phyloP scores from a whole-genome alignment of 2,888 invertebrate species.

The Encarsia formosa region DNA sequence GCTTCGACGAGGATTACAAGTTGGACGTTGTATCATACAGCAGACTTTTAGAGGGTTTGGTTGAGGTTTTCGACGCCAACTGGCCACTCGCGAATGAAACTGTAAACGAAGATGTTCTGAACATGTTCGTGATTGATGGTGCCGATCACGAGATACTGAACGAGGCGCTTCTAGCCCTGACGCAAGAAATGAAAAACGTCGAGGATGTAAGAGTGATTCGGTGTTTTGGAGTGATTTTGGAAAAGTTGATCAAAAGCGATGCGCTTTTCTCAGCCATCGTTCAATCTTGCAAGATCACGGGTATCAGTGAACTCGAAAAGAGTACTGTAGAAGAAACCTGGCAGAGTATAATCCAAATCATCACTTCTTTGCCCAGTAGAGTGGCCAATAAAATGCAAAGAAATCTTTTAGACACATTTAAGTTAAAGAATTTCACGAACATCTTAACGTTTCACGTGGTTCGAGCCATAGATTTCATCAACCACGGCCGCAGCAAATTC shows the following conservation, averaged over 20 bases:
- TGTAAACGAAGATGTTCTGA: conserved; percentile 50
- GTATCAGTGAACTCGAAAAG: conserved; percentile 29
- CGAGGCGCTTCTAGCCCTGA: conserved; percentile 54
- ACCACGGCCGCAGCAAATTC: conserved; percentile 47
- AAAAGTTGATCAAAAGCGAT: conserved; percentile 57
- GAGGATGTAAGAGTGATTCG: conserved; percentile 40
- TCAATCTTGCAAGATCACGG: conserved; percentile 41
- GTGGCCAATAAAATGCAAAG: conserved; percentile 65
- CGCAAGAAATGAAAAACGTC: conserved; percentile 53
- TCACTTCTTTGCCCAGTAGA: conserved; percentile 66
- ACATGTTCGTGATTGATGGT: conserved; percentile 58
- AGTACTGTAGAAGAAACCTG: conserved; percentile 45
- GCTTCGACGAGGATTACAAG: conserved; percentile 53
- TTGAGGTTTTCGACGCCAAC: conserved; percentile 54
- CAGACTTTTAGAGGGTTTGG: conserved; percentile 53
- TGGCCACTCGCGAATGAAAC: conserved; percentile 56
- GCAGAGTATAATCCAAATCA: conserved; percentile 58
- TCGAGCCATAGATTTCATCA: conserved; percentile 60
- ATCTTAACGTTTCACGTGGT: conserved; percentile 60
- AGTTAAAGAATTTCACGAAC: conserved; percentile 57
- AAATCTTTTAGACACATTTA: conserved; percentile 58
- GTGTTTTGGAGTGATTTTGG: conserved; percentile 51
- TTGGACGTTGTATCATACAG: conserved; percentile 54
- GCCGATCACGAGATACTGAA: conserved; percentile 39
- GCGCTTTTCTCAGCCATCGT: conserved; percentile 56